A percentile compares a stretch with the other conserved stretches of the same genome.
These are phyloP conservation scores for Pseudomyrmex gracilis DNA, from an alignment of 1,140 invertebrate genomes.

Conservation along the genomic window DNA sequence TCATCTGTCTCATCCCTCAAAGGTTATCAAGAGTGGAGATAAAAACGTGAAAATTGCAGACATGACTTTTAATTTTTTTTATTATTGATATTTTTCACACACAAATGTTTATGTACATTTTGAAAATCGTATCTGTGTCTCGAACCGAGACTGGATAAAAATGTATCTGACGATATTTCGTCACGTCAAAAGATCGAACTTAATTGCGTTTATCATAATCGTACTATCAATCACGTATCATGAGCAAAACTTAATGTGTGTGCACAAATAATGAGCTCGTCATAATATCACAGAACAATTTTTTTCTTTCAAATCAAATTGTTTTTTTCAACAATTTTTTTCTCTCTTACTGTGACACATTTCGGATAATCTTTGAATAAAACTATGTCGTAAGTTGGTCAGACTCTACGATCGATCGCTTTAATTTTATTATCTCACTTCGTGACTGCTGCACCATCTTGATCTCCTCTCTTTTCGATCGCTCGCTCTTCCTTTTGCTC, in stretches of 20 bases:
- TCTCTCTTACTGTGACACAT: background rate
- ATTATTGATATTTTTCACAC: background rate
- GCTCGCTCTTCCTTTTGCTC: slow-evolving; percentile 22
- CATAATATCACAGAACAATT: background rate
- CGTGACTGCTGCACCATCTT: slow-evolving; percentile 53
- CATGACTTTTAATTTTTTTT: slow-evolving; percentile 38
- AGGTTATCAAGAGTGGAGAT: background rate
- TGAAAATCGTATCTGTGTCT: too few species aligned
- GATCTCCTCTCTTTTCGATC: slow-evolving; percentile 22
- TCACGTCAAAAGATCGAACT: too few species aligned
- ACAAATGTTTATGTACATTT: too few species aligned
- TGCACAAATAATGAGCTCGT: too few species aligned
- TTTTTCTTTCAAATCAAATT: too few species aligned
- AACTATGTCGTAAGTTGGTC: slow-evolving; percentile 57
- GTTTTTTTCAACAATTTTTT: too few species aligned
- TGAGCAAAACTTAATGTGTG: too few species aligned
- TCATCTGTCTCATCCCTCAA: slow-evolving; percentile 20
- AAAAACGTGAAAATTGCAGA: background rate
- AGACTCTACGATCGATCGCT: slow-evolving; percentile 71
- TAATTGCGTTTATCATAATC: too few species aligned
- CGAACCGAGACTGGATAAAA: too few species aligned
- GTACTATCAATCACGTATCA: too few species aligned
- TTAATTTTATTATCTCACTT: slow-evolving; percentile 76
- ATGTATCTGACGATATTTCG: too few species aligned
- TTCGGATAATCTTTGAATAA: slow-evolving; percentile 50